Conservation (phyloP, 2,797 vertebrate species). For the Philypnodon macrostomus region DNA sequence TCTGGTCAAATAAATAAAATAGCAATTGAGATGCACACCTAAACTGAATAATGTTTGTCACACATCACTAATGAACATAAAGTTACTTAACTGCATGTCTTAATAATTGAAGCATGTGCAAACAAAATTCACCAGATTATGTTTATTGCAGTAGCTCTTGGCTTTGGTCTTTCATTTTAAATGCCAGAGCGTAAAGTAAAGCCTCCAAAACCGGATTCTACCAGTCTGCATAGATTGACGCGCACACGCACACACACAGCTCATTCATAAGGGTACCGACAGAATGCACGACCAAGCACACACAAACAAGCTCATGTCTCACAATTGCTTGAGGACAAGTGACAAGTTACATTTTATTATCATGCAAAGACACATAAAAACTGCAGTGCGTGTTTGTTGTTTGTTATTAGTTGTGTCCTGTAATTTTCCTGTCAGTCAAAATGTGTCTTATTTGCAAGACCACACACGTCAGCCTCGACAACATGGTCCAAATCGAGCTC, state of each 20-base stretch:
- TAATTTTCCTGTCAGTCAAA: neutral
- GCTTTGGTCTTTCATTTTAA: constrained; percentile 21
- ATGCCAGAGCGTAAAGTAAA: constrained; percentile 27
- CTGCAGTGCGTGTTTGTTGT: neutral
- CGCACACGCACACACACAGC: constrained; percentile 5
- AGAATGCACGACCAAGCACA: constrained; percentile 4
- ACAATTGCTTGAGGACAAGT: constrained; percentile 28
- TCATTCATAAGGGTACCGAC: constrained; percentile 22
- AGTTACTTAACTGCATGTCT: no score
- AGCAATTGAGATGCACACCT: no score
- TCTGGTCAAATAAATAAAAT: no score
- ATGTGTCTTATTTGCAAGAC: constrained; percentile 8
- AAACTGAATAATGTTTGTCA: no score
- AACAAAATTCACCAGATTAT: no score
- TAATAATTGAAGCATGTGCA: no score
- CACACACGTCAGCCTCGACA: constrained; percentile 23
- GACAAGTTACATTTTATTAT: constrained; percentile 28
- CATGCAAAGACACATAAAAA: neutral
- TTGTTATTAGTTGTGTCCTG: neutral
- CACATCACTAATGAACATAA: no score
- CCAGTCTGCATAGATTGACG: constrained; percentile 34
- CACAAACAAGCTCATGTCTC: constrained; percentile 11
- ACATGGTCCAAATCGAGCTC: neutral
- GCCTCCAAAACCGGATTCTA: constrained; percentile 55
- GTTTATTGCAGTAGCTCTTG: no score